These are phyloP conservation scores for Simalia tracyae DNA, from an alignment of 2,797 vertebrate species.

Conservation along the genomic window DNA sequence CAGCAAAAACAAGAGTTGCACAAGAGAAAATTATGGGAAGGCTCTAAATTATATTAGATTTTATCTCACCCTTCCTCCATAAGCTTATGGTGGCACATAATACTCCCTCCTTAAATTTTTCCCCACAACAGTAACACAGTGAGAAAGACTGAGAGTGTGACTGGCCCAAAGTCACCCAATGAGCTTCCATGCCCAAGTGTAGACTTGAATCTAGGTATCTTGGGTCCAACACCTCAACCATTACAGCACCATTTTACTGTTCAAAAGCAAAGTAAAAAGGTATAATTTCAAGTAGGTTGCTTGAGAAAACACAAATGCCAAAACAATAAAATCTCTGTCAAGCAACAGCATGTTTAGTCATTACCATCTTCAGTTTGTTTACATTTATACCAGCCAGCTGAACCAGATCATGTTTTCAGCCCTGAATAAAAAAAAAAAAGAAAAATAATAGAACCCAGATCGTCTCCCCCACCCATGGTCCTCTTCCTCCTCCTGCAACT, in stretches of 20 bases:
- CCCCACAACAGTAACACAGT: not conserved
- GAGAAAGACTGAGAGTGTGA: not conserved
- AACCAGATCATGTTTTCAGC: conserved; percentile 48
- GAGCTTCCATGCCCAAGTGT: not conserved
- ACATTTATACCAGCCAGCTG: conserved; percentile 35
- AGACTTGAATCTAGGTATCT: not conserved
- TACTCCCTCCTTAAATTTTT: not conserved
- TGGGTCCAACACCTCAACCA: not conserved
- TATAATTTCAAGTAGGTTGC: conserved; percentile 38
- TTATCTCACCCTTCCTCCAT: not conserved
- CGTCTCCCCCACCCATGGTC: not conserved
- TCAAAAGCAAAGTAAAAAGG: conserved; percentile 17
- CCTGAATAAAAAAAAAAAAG: conserved; percentile 1
- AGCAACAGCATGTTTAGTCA: not conserved
- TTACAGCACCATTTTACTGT: not conserved
- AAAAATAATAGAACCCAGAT: not conserved
- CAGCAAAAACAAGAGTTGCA: not conserved
- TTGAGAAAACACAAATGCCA: conserved; percentile 19
- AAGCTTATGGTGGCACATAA: not conserved
- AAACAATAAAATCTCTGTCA: conserved; percentile 34
- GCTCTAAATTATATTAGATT: not conserved
- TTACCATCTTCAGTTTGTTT: conserved; percentile 38
- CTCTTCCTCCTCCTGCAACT: not conserved
- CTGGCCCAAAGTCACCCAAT: not conserved
- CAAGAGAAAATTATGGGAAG: not conserved